These are phyloP conservation scores for Mesodorylaimus sp. DNA, from an alignment of 2,888 invertebrate genomes.

Conservation along the genomic window DNA sequence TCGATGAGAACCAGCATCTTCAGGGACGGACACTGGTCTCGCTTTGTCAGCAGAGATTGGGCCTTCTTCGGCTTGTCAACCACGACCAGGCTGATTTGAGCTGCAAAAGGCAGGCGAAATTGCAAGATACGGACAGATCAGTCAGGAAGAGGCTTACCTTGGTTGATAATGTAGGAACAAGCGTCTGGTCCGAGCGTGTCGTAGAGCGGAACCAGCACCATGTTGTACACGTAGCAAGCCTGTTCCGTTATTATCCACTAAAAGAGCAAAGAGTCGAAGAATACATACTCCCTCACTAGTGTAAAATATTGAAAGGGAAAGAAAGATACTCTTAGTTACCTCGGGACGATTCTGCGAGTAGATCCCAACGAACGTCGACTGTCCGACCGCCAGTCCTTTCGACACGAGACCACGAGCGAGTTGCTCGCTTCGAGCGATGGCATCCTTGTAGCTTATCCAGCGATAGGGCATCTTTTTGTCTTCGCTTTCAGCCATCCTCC, in stretches of 20 bases:
- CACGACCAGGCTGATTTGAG: constrained; percentile 3
- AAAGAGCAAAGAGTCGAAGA: not conserved
- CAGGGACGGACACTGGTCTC: constrained; percentile 17
- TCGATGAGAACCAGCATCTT: constrained; percentile 21
- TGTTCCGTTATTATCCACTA: constrained; percentile 82
- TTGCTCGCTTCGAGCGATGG: constrained; percentile 25
- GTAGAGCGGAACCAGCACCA: constrained; percentile 84
- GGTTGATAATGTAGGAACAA: constrained; percentile 47
- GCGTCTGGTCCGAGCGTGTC: constrained; percentile 91
- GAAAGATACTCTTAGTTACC: constrained; percentile 17
- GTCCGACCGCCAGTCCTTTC: constrained; percentile 25
- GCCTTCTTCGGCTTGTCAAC: constrained; percentile 2
- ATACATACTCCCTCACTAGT: no score
- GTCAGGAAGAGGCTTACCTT: constrained; percentile 24
- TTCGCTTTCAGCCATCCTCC: not conserved
- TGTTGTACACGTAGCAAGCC: constrained; percentile 72
- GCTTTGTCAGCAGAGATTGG: constrained; percentile 17
- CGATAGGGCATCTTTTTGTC: constrained; percentile 6
- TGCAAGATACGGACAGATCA: not conserved
- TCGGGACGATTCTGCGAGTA: constrained; percentile 35
- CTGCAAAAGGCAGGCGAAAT: not conserved
- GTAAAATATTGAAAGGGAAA: no score
- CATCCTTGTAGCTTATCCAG: constrained; percentile 11
- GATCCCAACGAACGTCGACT: constrained; percentile 32
- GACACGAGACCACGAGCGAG: constrained; percentile 31